Conservation (phyloP, 2,888 invertebrate species). For the Clanis bilineata region DNA sequence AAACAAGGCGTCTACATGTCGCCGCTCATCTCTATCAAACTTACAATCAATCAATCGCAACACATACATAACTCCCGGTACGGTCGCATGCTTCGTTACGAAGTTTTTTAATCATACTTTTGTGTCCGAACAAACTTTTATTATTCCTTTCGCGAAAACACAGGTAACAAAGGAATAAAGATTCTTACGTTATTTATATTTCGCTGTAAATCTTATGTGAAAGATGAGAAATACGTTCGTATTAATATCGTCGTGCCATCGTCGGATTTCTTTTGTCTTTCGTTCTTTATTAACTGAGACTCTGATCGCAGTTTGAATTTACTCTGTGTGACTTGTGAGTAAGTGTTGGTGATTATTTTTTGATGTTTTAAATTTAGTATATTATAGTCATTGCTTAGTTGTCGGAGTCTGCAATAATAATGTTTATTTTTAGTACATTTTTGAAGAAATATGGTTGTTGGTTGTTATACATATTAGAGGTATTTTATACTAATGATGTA, state of each 20-base stretch:
- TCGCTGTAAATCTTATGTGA: slow-evolving; percentile 17
- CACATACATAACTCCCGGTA: slow-evolving; percentile 27
- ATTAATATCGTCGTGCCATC: slow-evolving; percentile 14
- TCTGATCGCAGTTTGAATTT: neutral
- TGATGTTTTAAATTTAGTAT: neutral
- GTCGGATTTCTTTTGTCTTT: neutral
- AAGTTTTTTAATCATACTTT: slow-evolving; percentile 59
- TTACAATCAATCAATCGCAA: slow-evolving; percentile 47
- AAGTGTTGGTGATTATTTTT: neutral
- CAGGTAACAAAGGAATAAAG: slow-evolving; percentile 24
- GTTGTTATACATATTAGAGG: too few relatives aligned
- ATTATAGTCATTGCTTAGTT: neutral
- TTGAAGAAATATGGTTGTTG: neutral
- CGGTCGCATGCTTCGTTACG: slow-evolving; percentile 46
- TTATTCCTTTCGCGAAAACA: slow-evolving; percentile 37
- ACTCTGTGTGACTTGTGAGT: neutral
- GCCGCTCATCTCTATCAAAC: slow-evolving; percentile 31
- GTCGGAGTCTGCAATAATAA: neutral
- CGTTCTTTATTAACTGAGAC: neutral
- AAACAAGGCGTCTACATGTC: neutral
- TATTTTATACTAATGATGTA: too few relatives aligned
- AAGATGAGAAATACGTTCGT: slow-evolving; percentile 8
- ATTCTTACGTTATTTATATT: slow-evolving; percentile 31
- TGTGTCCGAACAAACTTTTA: slow-evolving; percentile 46
- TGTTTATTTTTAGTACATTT: neutral